A percentile compares a stretch with the other conserved stretches of the same genome.
Evolutionary conservation across 2,113 vertebrate species (phyloP).

Genomic region (Osmerus eperlanus): DNA sequence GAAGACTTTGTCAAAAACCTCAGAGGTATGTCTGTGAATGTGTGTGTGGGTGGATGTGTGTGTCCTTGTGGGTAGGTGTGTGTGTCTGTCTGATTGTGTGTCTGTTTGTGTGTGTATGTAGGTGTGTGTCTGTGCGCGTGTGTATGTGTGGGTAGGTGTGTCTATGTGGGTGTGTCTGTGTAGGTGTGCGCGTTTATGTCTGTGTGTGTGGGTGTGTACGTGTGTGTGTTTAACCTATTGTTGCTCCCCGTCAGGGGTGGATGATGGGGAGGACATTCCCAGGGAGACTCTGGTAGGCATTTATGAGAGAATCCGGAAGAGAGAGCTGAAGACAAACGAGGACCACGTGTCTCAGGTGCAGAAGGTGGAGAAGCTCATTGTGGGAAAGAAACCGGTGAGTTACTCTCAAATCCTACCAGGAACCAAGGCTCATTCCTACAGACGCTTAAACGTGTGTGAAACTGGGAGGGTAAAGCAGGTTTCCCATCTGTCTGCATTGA

Average conservation of each 20-base stretch:
- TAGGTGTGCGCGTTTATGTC: not conserved
- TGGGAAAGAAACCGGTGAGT: slow-evolving; percentile 96
- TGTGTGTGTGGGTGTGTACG: not conserved
- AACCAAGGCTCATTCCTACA: not conserved
- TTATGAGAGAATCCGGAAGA: slow-evolving; percentile 95
- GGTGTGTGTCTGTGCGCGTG: not conserved
- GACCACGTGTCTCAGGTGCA: slow-evolving; percentile 98
- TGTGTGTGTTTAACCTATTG: not conserved
- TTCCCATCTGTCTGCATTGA: not conserved
- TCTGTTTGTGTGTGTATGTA: not conserved
- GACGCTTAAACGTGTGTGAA: not conserved
- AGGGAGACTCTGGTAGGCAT: slow-evolving; percentile 92
- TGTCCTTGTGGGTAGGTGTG: not conserved
- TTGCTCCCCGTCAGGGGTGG: slow-evolving; percentile 77
- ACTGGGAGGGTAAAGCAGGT: not conserved
- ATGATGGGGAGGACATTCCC: slow-evolving; percentile 95
- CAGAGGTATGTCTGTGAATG: slow-evolving; percentile 72
- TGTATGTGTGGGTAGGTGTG: not conserved
- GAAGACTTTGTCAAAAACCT: slow-evolving; percentile 98
- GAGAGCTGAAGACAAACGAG: slow-evolving; percentile 95
- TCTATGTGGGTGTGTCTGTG: not conserved
- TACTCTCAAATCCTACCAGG: not conserved
- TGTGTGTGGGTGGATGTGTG: not conserved
- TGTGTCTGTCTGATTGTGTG: not conserved
- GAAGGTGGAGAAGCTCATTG: slow-evolving; percentile 98